Base-by-base conservation (phyloP, 2,113 vertebrate species). In the Cettia cetti region DNA sequence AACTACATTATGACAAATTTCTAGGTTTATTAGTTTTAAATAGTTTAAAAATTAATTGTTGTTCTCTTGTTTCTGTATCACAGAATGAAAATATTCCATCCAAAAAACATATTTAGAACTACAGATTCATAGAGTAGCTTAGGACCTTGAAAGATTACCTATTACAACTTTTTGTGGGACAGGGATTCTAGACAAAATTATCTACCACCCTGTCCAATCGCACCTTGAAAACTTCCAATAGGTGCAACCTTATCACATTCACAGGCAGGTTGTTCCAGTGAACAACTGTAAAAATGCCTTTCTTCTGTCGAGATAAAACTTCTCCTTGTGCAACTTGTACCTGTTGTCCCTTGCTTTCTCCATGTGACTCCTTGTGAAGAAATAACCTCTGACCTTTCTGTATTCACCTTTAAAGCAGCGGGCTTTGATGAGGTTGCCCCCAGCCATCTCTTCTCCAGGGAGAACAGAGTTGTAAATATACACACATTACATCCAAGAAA, bases 171-270 rank as follows among this genome's bases (percentile, higher is more conserved):
- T 42, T 19, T 13, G 7, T 26, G 13, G 27, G 22, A 42, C 7
- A 52, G 15, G 18, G 12, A 57, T 35, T 52, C 10, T 66, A 35
- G 24, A 17, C 21, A 33, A 40, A 22, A 30, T 79, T 79, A 24
- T 39, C 24, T 35, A 35, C 7, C 14, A 52, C 1, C 7, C 14
- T 79, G 15, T 71, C 8, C 10, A 86, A 35, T 19, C 0, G 0
- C 15, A 35, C n/a, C n/a, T 66, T 35, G 27, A 57, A 66, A 86
- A 42, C 15, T 3, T 47, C 18, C 39, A 66, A 8, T 4, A 3
- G 33, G 26, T 30, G n/a, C 8, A 37, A 35, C 15, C n/a, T 45
- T 40, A 22, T 15, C 49, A 35, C 23, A 63, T 27, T 30, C 44
- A 15, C 28, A 17, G n/a, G 2, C 16, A 37, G 11, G 6, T 26